Base-by-base conservation (phyloP, 2,888 invertebrate species). In the Graphium colonna region DNA sequence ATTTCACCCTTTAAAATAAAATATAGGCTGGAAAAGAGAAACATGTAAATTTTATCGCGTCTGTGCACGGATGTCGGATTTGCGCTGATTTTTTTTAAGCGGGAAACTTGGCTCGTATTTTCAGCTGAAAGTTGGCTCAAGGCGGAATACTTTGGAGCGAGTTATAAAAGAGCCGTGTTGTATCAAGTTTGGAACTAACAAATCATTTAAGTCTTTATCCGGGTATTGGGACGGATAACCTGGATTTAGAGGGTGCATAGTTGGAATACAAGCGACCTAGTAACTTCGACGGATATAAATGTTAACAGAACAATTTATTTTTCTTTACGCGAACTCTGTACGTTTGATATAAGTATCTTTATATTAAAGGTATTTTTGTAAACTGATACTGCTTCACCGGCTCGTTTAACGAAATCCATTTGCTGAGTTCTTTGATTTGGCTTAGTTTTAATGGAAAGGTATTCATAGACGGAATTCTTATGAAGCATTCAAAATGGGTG, bases 21-120 rank as follows among this genome's bases (percentile, higher is more conserved):
- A 84, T 86, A 85, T 77, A 82, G 77, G 74, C 77, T 73, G 77
- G 21, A 21, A 76, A 79, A 80, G 77, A 75, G 81, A 83, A 85
- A 84, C 84, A 88, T 88, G 88, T 86, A 88, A 88, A 88, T 88
- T 87, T 84, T 79, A 86, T 83, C 82, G 82, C 73, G 80, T 81
- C 84, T 80, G 77, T 72, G 75, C 73, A 62, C 68, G 70, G 21
- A 21, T 21, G 70, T 73, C 77, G 79, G 48, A 75, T 69, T 61
- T 65, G 68, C 74, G 65, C 73, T 69, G 79, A 78, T 83, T 87
- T 87, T 84, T 84, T 60, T 65, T 72, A 80, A 80, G 73, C 67
- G 71, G 71, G 81, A 87, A 36, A 84, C 78, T 88, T 85, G 77
- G 77, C 79, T 80, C 85, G 82, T 82, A 85, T 87, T 84, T 87